A percentile compares a stretch with the other conserved stretches of the same genome.
phyloP scores from a whole-genome alignment of 1,140 invertebrate genomes.

The Oncopeltus fasciatus region DNA sequence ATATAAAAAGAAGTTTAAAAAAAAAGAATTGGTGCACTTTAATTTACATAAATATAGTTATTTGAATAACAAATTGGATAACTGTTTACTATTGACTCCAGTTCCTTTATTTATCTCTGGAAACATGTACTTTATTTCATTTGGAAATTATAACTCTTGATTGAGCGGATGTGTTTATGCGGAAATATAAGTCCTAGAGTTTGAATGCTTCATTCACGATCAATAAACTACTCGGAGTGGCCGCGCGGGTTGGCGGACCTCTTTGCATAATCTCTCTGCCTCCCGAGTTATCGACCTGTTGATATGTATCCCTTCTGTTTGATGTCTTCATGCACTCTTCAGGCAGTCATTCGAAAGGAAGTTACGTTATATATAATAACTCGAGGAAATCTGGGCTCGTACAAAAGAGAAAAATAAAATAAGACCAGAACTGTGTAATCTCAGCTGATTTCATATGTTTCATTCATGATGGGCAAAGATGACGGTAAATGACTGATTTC shows the following conservation, averaged over 20 bases:
- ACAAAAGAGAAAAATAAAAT: too few relatives aligned
- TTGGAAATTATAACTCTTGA: not conserved
- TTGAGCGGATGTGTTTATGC: not conserved
- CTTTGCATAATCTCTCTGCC: too few relatives aligned
- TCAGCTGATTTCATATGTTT: too few relatives aligned
- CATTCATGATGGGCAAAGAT: too few relatives aligned
- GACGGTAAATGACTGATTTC: too few relatives aligned
- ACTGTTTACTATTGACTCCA: not conserved
- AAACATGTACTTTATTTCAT: not conserved
- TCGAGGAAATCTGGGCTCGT: too few relatives aligned
- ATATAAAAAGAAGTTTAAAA: not conserved
- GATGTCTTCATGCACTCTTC: too few relatives aligned
- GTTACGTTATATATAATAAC: too few relatives aligned
- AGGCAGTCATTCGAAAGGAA: too few relatives aligned
- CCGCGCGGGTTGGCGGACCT: not conserved
- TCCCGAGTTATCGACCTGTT: too few relatives aligned
- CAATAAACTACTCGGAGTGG: not conserved
- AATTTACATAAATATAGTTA: not conserved
- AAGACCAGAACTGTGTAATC: too few relatives aligned
- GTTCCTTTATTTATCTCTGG: not conserved
- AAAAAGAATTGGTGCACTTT: not conserved
- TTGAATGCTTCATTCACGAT: not conserved
- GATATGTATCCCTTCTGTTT: too few relatives aligned
- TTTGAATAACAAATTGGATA: slow-evolving; percentile 3
- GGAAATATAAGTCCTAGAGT: not conserved